Percentiles rank a stretch among this genome's conserved stretches.
These are phyloP conservation scores for Galagoides demidoff DNA, from an alignment of 2,797 vertebrate genomes.

Conservation along the genomic window DNA sequence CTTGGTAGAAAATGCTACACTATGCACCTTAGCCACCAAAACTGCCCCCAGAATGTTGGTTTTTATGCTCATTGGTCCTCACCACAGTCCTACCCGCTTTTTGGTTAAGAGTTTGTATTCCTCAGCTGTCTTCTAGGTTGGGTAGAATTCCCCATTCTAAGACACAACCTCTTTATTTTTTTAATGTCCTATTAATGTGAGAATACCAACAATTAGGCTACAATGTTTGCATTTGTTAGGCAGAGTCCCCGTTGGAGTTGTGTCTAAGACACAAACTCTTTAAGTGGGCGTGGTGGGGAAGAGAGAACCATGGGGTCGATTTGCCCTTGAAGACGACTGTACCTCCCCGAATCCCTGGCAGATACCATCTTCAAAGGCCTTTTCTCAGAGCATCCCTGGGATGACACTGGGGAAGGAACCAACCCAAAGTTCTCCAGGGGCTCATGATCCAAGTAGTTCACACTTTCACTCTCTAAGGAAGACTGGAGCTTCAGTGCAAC, in stretches of 20 bases:
- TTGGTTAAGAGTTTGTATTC: neutral
- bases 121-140: neutral
- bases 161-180: neutral
- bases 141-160: neutral
- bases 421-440: neutral
- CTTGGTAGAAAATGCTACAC: fast-evolving
- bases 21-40: fast-evolving
- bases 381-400: neutral
- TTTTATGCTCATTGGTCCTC: neutral
- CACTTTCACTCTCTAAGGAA: no score
- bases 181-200: no score
- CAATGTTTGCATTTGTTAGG: no score
- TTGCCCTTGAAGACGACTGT: neutral
- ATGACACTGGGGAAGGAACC: neutral
- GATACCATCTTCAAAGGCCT: neutral
- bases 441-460: neutral
- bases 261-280: neutral
- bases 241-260: no score
- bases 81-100: fast-evolving
- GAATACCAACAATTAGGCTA: no score
- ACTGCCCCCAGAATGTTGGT: neutral
- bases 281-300: neutral
- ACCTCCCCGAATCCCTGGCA: neutral
- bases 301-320: neutral
- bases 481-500: neutral